Base-by-base conservation (phyloP, 2,888 invertebrate genomes). In the Sinotaia quadrata region DNA sequence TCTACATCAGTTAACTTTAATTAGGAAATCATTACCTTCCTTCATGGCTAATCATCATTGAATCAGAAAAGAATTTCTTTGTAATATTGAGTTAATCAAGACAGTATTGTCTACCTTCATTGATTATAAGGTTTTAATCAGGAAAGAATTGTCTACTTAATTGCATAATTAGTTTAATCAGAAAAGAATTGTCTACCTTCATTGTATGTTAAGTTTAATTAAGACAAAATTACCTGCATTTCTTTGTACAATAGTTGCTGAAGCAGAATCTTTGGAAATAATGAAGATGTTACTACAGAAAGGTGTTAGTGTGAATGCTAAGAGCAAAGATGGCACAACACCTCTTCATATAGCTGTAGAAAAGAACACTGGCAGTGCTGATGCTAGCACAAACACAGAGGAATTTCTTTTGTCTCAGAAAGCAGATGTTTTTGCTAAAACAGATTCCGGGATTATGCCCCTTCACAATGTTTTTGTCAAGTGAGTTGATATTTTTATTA, bases 401-500 rank as follows among this genome's bases (percentile, higher is more conserved):
- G 89, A 89, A 63, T 81, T 84, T 61, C 81, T 90, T 10, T 79
- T 90, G 15, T 82, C 85, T 36, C 78, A 81, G n/a, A 87, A 87
- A 31, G 89, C 88, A 5, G 81, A 87, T 72, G 76, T 84, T 8
- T 83, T 87, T 68, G 80, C 81, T 8, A 81, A 79, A 65, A 89
- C 89, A 71, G 78, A 77, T 21, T 75, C 81, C 8, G 85, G 84
- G 8, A 78, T 89, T 58, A 81, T 88, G 31, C 89, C 90, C 5
- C 81, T 90, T 27, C 90, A 90, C 79, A 89, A 90, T 78, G 89
- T 88, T 3, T 90, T 90, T 78, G 81, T 87, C 15, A 87, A 87
- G 54, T 54, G 2, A 65, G 34, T 24, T 15, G 7, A 63, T 4
- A 21, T 41, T 54, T 27, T 31, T 41, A 58, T 41, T 15, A 29